Conservation (phyloP, 2,113 vertebrate genomes). For the Tachuris rubrigastra region DNA sequence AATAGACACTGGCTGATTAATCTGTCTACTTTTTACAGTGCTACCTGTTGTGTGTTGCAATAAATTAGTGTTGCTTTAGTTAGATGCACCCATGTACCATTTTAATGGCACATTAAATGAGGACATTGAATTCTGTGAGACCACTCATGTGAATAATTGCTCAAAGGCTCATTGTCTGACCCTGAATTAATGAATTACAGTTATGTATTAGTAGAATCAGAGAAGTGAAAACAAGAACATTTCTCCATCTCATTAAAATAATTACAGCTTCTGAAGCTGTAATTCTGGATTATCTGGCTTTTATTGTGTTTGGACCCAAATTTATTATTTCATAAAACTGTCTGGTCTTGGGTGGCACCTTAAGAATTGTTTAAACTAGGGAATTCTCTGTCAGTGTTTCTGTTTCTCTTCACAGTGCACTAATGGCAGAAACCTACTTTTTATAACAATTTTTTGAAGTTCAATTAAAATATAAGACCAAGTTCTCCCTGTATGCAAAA, state of each 20-base stretch:
- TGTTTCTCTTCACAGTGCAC: background rate
- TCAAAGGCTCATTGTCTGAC: slow-evolving; percentile 56
- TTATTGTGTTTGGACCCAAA: background rate
- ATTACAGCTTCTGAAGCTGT: background rate
- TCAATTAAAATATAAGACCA: background rate
- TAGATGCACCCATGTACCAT: background rate
- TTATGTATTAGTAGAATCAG: slow-evolving; percentile 29
- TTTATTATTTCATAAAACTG: background rate
- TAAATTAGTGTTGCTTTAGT: slow-evolving; percentile 21
- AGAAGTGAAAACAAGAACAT: slow-evolving; percentile 48
- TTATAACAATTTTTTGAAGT: background rate
- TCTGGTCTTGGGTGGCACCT: background rate
- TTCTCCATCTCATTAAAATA: slow-evolving; percentile 1
- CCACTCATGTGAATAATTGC: slow-evolving; percentile 54
- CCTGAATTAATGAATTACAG: slow-evolving; percentile 59
- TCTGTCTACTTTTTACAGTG: background rate
- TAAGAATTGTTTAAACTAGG: background rate
- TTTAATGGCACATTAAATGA: slow-evolving; percentile 51
- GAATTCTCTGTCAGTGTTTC: background rate
- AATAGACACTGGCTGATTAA: background rate
- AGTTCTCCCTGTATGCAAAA: background rate
- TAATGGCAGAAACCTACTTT: background rate
- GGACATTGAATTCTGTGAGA: slow-evolving; percentile 34
- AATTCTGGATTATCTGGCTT: background rate
- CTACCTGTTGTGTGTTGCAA: background rate